Conservation (phyloP, 2,888 invertebrate species). For the Cataglyphis albicans region DNA sequence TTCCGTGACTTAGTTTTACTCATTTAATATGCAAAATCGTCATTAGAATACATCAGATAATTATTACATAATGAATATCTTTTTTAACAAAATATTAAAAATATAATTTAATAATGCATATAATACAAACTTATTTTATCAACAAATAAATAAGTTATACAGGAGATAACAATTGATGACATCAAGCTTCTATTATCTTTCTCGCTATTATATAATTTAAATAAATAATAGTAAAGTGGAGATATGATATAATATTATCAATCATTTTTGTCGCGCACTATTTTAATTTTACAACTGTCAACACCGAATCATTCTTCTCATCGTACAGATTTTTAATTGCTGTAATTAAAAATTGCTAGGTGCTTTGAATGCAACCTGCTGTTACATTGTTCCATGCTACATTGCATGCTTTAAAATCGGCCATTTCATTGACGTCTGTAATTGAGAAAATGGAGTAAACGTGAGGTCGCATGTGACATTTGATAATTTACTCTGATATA, state of each 20-base stretch:
- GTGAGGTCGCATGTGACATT: not conserved
- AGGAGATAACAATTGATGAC: not conserved
- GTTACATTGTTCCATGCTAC: not conserved
- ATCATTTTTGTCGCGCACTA: not conserved
- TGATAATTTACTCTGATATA: conserved; percentile 7
- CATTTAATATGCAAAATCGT: not conserved
- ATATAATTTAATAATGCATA: not conserved
- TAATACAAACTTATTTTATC: not conserved
- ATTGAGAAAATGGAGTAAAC: not conserved
- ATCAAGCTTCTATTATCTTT: not conserved
- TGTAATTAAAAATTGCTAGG: not conserved
- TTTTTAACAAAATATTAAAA: not conserved
- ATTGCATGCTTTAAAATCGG: not conserved
- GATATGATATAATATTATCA: not conserved
- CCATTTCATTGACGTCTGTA: not conserved
- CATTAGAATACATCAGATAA: not conserved
- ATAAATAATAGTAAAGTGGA: not conserved
- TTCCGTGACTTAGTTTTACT: conserved; percentile 21
- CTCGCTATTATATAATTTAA: not conserved
- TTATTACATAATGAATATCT: conserved; percentile 2
- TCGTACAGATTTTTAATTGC: conserved; percentile 16
- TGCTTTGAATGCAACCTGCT: not conserved
- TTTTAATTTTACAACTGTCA: conserved; percentile 14
- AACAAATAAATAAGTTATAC: not conserved
- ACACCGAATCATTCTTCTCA: not conserved